These are phyloP conservation scores for Geotrupes spiniger DNA, from an alignment of 2,888 invertebrate species.

Conservation along the genomic window DNA sequence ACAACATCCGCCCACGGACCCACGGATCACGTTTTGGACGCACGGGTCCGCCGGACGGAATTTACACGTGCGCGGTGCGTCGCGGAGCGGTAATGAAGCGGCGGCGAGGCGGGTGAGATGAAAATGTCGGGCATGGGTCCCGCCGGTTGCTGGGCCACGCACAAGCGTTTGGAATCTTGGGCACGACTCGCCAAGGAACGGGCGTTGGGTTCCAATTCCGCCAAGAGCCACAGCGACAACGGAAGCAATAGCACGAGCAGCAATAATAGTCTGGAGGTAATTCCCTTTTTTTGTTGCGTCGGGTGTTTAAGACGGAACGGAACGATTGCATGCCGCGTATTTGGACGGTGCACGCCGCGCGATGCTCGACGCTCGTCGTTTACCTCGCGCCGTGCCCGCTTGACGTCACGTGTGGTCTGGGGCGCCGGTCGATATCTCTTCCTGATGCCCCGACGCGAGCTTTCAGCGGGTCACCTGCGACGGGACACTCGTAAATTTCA, in stretches of 20 bases:
- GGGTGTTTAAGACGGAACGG: neutral
- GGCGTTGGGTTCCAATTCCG: slow-evolving; percentile 48
- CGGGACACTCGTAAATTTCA: neutral
- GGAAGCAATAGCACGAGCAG: slow-evolving; percentile 54
- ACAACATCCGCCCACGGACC: slow-evolving; percentile 18
- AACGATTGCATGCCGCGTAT: neutral
- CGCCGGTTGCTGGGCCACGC: slow-evolving; percentile 73
- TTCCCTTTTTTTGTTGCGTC: neutral
- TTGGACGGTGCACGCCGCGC: slow-evolving; percentile 5
- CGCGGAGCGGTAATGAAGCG: no score
- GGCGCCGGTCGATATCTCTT: slow-evolving; percentile 27
- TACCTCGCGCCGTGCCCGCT: slow-evolving; percentile 17
- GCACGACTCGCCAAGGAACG: slow-evolving; percentile 71
- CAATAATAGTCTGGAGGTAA: slow-evolving; percentile 48
- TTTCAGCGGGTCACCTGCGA: slow-evolving; percentile 26
- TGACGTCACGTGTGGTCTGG: slow-evolving; percentile 30
- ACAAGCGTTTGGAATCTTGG: slow-evolving; percentile 75
- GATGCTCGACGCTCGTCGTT: neutral
- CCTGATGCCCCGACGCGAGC: slow-evolving; percentile 24
- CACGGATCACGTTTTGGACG: neutral
- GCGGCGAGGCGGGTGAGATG: neutral
- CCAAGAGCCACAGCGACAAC: slow-evolving; percentile 50
- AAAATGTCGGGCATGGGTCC: slow-evolving; percentile 62
- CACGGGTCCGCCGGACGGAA: no score
- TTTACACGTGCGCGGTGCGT: no score